These are phyloP conservation scores for Coracopsis vasa DNA, from an alignment of 2,113 vertebrate genomes.

Conservation along the genomic window DNA sequence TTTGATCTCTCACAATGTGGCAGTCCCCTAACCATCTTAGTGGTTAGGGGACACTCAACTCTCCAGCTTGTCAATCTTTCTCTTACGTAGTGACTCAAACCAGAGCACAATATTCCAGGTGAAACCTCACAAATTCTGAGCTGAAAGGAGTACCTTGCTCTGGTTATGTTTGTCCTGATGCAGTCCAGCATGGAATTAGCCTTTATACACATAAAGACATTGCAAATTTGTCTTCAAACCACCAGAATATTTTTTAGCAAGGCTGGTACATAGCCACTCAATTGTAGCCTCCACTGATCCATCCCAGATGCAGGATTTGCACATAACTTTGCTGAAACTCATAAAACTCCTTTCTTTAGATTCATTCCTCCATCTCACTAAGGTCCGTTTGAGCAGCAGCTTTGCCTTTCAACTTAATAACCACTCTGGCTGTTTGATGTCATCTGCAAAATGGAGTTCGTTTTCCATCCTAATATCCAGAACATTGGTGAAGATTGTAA, in stretches of 20 bases:
- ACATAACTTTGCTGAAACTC: neutral
- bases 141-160: neutral
- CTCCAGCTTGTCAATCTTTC: neutral
- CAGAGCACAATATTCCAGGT: neutral
- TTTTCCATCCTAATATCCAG: neutral
- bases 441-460: neutral
- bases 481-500: neutral
- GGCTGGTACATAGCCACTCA: neutral
- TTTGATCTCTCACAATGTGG: neutral
- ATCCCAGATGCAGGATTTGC: neutral
- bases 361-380: neutral
- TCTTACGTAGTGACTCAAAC: neutral
- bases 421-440: neutral
- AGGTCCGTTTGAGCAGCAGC: neutral
- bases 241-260: neutral
- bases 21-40: neutral
- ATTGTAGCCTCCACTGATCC: neutral
- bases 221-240: neutral
- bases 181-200: neutral
- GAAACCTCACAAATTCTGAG: neutral
- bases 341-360: neutral
- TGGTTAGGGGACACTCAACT: neutral
- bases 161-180: neutral
- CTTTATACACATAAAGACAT: neutral
- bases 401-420: neutral